Base-by-base conservation (phyloP, 2,113 vertebrate species). In the Paramormyrops kingsleyae region DNA sequence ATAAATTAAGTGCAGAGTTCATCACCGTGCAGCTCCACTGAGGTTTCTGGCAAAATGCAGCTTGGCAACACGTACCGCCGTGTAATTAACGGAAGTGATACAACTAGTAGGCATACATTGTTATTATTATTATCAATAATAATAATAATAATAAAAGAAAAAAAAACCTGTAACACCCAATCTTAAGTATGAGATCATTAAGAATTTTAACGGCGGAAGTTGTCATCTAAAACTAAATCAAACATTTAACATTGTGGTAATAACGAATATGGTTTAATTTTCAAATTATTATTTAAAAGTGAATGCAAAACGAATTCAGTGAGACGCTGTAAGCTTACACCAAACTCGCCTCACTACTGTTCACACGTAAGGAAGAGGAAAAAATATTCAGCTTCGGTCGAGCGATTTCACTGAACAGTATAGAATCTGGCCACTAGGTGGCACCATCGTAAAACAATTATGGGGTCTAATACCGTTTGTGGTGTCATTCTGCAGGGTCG, bases 1-100 rank as follows among this genome's bases (percentile, higher is more conserved):
- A 53, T 90, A 90, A 91, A 85, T 89, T 90, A 88, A 83, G 4
- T 13, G 46, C 70, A 83, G 70, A 80, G 31, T 17, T 83, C 59
- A 74, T 74, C 59, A 70, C 2, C 17, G 13, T 66, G 59, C 44
- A 10, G 2, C 9, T 88, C 59, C 19, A 27, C 19, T 5, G 13
- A 35, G 21, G 52, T n/a, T 35, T 44, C 56, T 27, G 56, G n/a
- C 47, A 27, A 85, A 84, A 89, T 85, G 7, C 9, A 89, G 4
- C 53, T 15, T 13, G 8, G 1, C 52, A 19, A 80, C 52, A 85
- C 70, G 21, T 42, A 89, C 24, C 1, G 21, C 83, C 5, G 31
- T 39, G 53, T 62, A 24, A 86, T 86, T 46, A 24, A 19, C 84
- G 15, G 31, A 87, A 39, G 9, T 52, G 0, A 17, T 50, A 52